Conservation (phyloP, 2,113 vertebrate species). For the Piprites chloris region DNA sequence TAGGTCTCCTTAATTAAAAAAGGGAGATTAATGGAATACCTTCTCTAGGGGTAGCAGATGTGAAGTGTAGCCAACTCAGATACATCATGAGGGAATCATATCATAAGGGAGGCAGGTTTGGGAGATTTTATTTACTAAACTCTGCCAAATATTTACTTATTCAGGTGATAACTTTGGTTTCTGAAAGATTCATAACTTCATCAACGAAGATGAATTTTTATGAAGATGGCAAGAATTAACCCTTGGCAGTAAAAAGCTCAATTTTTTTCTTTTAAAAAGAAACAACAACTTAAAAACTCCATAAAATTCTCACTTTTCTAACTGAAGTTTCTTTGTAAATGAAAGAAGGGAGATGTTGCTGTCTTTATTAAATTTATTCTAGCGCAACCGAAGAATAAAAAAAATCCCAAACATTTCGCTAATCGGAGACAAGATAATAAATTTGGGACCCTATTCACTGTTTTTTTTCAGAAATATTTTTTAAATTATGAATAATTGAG, state of each 20-base stretch:
- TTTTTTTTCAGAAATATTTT: background rate
- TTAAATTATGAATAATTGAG: background rate
- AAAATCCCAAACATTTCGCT: background rate
- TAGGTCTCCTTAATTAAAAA: background rate
- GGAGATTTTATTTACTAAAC: background rate
- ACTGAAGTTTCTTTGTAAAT: background rate
- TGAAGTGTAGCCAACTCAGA: background rate
- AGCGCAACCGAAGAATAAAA: background rate
- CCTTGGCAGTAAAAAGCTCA: background rate
- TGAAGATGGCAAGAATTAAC: background rate
- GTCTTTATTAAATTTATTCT: background rate
- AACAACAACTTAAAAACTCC: background rate
- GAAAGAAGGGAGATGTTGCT: background rate
- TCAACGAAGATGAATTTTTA: background rate
- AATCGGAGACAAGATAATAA: background rate
- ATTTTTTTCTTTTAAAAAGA: background rate
- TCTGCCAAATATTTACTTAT: background rate
- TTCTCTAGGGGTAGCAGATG: background rate
- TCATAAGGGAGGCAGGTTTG: background rate
- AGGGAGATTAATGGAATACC: background rate
- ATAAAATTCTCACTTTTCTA: background rate
- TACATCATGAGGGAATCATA: background rate
- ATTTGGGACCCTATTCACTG: background rate
- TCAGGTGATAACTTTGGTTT: background rate
- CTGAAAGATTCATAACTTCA: background rate